These are phyloP conservation scores for Eubasilissa splendida DNA, from an alignment of 2,888 invertebrate genomes.

Conservation along the genomic window DNA sequence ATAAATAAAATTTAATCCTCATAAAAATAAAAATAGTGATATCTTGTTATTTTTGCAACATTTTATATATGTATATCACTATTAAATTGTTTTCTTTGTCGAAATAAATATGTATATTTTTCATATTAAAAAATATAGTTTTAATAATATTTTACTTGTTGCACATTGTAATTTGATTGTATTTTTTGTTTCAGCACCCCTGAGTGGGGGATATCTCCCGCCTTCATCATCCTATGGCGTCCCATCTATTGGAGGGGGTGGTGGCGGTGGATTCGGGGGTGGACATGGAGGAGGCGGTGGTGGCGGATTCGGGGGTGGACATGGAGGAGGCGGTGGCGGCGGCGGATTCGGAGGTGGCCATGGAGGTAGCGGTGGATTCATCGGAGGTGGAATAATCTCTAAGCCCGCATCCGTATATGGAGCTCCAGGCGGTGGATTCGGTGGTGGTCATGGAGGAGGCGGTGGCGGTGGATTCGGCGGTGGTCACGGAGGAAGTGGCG, in stretches of 20 bases:
- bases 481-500: slow-evolving; percentile 57
- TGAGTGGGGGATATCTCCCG: slow-evolving; percentile 74
- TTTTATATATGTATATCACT: too few species aligned
- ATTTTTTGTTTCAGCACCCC: slow-evolving; percentile 67
- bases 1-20: too few species aligned
- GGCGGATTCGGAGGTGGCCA: slow-evolving; percentile 62
- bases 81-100: too few species aligned
- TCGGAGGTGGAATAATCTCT: slow-evolving; percentile 57
- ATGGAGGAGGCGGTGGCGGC: slow-evolving; percentile 45
- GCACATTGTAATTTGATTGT: neutral
- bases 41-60: too few species aligned
- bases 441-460: slow-evolving; percentile 55
- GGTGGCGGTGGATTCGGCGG: slow-evolving; percentile 57
- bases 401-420: slow-evolving; percentile 69
- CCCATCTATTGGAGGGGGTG: slow-evolving; percentile 60
- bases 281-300: slow-evolving; percentile 42
- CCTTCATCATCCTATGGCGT: slow-evolving; percentile 71
- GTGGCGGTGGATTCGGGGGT: slow-evolving; percentile 58
- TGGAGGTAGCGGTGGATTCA: slow-evolving; percentile 60
- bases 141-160: neutral
- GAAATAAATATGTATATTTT: neutral
- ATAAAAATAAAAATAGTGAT: too few species aligned
- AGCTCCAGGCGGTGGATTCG: slow-evolving; percentile 63
- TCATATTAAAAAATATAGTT: neutral
- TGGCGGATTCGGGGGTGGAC: slow-evolving; percentile 51